Percentiles rank a stretch among this genome's conserved stretches.
Conservation (phyloP, 1,140 invertebrate species). For the Drosophila varians region DNA sequence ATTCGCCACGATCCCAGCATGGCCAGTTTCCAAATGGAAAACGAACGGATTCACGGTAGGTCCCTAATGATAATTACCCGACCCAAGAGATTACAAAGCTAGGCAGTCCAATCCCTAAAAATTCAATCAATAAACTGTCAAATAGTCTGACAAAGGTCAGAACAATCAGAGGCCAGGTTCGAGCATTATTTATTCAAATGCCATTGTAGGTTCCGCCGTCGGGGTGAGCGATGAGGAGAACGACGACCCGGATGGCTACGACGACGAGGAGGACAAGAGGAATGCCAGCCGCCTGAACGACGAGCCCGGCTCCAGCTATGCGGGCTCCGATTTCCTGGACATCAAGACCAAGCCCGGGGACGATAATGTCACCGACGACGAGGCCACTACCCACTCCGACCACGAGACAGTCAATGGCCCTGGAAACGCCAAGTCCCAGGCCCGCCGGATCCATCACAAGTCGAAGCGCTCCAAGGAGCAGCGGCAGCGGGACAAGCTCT, state of each 20-base stretch:
- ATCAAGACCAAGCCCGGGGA: slow-evolving; percentile 36
- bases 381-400: slow-evolving; percentile 76
- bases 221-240: slow-evolving; percentile 56
- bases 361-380: slow-evolving; percentile 68
- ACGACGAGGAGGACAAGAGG: slow-evolving; percentile 43
- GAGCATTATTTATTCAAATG: slow-evolving; percentile 34
- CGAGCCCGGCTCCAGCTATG: slow-evolving; percentile 55
- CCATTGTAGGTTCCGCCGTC: slow-evolving; percentile 51
- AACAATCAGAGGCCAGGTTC: background rate
- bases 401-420: slow-evolving; percentile 61
- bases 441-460: slow-evolving; percentile 57
- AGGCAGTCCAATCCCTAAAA: background rate
- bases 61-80: slow-evolving; percentile 20
- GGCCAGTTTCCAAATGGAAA: slow-evolving; percentile 86
- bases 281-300: slow-evolving; percentile 34
- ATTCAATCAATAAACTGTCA: slow-evolving; percentile 52
- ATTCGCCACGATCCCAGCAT: slow-evolving; percentile 87
- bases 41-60: slow-evolving; percentile 86
- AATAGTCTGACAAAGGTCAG: slow-evolving; percentile 28
- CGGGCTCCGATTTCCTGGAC: slow-evolving; percentile 67
- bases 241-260: slow-evolving; percentile 44
- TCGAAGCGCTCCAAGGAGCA: slow-evolving; percentile 69
- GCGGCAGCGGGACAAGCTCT: slow-evolving; percentile 52
- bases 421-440: slow-evolving; percentile 63
- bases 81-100: too few species aligned